Evolutionary conservation across 2,888 invertebrate genomes (phyloP), one percentile per base, ranked within the genome.

Genomic region (Apamea crenata): DNA sequence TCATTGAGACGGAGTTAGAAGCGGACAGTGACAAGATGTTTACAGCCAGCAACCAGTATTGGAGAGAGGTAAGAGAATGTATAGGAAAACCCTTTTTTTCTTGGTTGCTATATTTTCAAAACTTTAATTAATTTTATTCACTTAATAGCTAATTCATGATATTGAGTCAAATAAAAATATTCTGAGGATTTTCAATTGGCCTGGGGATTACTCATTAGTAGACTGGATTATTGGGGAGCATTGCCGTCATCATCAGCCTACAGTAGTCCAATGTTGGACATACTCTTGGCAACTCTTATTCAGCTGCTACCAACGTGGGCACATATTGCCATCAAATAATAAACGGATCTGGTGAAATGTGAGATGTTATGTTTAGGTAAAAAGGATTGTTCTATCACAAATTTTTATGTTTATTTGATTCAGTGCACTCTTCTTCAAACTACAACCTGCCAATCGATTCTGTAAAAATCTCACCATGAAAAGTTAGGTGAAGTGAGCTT

Each of bases 1-100:
- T 99, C 83, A 98, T 99, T 94, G 99, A 99, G 95, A 98, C 98
- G 0, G 99, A 99, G 94, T 97, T 99, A 74, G 97, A 98, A 36
- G 97, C 98, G 21, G 98, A 98, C 75, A 98, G 98, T 83, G 99
- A 99, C 82, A 98, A 98, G 92, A 98, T 98, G 94, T 98, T 99
- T 93, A 98, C 98, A 75, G 98, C 98, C 0, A 95, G 95, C 78
- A 98, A 98, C 90, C 98, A 98, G 90, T 99, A 98, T 95, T 98
- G 98, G 97, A 98, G 98, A 96, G 99, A 99, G 98, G 99, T 99
- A 97, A 78, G 6, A n/a, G 8, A 29, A 25, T 12, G 1, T 0
- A 18, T n/a, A 68, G 2, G 4, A 44, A 53, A 74, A 53, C 6
- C 21, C 7, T 68, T 61, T 3, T 53, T 2, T 21, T 32, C 59